Evolutionary conservation across 2,797 vertebrate genomes (phyloP).

Genomic region (Morelia viridis): DNA sequence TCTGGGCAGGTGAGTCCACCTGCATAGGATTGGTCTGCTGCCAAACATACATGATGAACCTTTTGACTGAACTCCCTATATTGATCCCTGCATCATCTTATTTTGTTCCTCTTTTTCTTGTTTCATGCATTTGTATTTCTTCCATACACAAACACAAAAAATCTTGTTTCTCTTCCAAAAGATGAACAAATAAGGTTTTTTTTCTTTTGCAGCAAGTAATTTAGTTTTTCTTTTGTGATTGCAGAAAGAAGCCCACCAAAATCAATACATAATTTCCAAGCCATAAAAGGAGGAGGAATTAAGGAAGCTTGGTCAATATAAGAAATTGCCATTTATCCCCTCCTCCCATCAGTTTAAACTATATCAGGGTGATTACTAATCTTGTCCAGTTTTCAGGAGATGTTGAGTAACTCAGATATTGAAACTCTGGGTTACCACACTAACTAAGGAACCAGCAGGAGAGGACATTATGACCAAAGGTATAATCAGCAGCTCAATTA

Average conservation of each 20-base stretch:
- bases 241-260: slow-evolving; percentile 63
- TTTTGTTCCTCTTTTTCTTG: slow-evolving; percentile 49
- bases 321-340: slow-evolving; percentile 58
- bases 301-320: slow-evolving; percentile 66
- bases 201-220: slow-evolving; percentile 52
- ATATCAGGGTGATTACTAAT: slow-evolving; percentile 58
- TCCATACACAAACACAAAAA: slow-evolving; percentile 22
- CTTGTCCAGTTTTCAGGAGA: not conserved
- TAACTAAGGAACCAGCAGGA: not conserved
- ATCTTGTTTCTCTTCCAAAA: slow-evolving; percentile 50
- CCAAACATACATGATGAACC: slow-evolving; percentile 48
- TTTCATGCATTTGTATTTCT: slow-evolving; percentile 63
- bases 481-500: not conserved
- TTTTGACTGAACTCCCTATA: slow-evolving; percentile 57
- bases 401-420: not conserved
- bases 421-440: not conserved
- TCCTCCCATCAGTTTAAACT: slow-evolving; percentile 47
- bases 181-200: slow-evolving; percentile 55
- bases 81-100: slow-evolving; percentile 56
- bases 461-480: too few species aligned
- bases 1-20: too few species aligned
- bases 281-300: slow-evolving; percentile 21
- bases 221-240: slow-evolving; percentile 65
- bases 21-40: too few species aligned
- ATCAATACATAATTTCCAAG: slow-evolving; percentile 65